These are phyloP conservation scores for Drosophila carrolli DNA, from an alignment of 1,140 invertebrate genomes.

Conservation along the genomic window DNA sequence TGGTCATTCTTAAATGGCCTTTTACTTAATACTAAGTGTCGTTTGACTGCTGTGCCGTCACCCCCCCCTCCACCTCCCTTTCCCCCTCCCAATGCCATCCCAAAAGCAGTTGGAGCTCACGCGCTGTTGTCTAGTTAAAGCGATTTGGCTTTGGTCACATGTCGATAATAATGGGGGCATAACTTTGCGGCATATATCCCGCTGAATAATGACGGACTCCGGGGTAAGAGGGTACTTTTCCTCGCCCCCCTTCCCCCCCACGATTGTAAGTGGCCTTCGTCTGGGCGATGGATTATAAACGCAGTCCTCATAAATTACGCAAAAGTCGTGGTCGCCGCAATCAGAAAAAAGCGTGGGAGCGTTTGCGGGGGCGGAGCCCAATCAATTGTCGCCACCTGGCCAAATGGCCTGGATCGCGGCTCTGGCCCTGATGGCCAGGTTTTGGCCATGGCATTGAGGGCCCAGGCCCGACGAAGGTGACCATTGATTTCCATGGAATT, in stretches of 20 bases:
- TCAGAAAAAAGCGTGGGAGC: constrained; percentile 4
- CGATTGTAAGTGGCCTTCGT: neutral
- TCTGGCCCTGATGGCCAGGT: constrained; percentile 11
- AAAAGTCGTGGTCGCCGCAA: constrained; percentile 11
- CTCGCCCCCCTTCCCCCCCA: too few relatives aligned
- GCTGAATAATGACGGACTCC: constrained; percentile 14
- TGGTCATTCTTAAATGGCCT: constrained; percentile 73
- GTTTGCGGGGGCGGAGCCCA: constrained; percentile 8
- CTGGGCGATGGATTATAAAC: constrained; percentile 17
- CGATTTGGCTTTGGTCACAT: constrained; percentile 28
- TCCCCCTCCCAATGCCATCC: neutral
- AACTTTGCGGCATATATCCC: constrained; percentile 21
- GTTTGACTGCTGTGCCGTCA: constrained; percentile 39
- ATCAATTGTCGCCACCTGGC: constrained; percentile 48
- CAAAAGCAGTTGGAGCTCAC: constrained; percentile 1
- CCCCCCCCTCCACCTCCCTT: neutral
- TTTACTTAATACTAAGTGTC: constrained; percentile 78
- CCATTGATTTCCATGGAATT: constrained; percentile 48
- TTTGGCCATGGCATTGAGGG: constrained; percentile 38
- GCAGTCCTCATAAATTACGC: constrained; percentile 41
- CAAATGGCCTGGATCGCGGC: neutral
- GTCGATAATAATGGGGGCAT: constrained; percentile 46
- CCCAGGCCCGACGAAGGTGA: constrained; percentile 7
- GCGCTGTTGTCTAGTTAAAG: constrained; percentile 52
- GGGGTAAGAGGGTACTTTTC: too few relatives aligned